Percentiles rank a stretch among this genome's conserved stretches.
phyloP scores from a whole-genome alignment of 2,113 vertebrate species.

The Riparia riparia region DNA sequence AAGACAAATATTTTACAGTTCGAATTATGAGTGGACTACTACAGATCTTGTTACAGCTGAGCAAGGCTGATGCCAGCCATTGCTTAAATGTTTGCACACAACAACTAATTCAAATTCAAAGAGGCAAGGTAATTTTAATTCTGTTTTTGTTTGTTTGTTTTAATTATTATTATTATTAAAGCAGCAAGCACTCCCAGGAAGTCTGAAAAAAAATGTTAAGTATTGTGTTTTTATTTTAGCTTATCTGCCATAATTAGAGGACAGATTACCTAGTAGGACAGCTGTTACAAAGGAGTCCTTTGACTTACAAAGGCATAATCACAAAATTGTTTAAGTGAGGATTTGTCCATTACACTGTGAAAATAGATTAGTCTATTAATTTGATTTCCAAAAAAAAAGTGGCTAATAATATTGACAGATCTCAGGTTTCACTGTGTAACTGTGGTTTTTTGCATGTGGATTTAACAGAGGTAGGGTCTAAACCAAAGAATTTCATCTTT shows the following conservation, averaged over 20 bases:
- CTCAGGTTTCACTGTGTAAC: not conserved
- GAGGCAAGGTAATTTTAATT: constrained; percentile 57
- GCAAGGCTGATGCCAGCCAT: constrained; percentile 32
- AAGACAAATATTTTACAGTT: constrained; percentile 53
- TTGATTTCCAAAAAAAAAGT: not conserved
- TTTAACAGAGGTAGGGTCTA: not conserved
- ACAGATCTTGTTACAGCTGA: constrained; percentile 14
- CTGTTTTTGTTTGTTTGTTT: not conserved
- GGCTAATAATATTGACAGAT: not conserved
- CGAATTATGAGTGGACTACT: constrained; percentile 30
- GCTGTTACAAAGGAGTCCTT: not conserved
- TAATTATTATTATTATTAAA: not conserved
- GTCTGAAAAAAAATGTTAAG: constrained; percentile 1
- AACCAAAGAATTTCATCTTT: not conserved
- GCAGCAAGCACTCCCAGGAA: not conserved
- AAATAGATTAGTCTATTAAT: constrained; percentile 5
- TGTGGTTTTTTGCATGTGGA: not conserved
- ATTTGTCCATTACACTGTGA: not conserved
- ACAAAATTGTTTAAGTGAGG: not conserved
- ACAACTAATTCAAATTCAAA: constrained; percentile 60
- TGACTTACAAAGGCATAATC: not conserved
- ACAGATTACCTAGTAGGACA: not conserved
- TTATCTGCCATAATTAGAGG: not conserved
- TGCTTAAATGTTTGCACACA: constrained; percentile 51
- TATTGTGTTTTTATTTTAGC: not conserved